These are phyloP conservation scores for Drosophila fuyamai DNA, from an alignment of 1,140 invertebrate species.

Conservation along the genomic window DNA sequence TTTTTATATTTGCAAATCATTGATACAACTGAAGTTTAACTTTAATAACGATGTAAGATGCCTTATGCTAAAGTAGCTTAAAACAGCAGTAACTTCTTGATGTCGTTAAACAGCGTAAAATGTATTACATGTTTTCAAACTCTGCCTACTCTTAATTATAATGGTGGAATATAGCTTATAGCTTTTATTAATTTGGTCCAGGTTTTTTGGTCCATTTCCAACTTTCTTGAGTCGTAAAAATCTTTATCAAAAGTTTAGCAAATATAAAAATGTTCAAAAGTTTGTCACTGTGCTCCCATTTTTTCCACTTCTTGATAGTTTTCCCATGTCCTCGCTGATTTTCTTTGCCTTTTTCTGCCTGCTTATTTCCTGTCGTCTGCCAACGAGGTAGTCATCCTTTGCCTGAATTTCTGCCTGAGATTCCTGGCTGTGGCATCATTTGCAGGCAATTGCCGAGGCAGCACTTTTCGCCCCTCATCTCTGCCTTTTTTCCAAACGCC, in stretches of 20 bases:
- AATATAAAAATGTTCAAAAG: neutral
- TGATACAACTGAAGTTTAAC: no score
- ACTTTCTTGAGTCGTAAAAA: no score
- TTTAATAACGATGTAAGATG: no score
- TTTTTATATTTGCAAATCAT: no score
- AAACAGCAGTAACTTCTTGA: no score
- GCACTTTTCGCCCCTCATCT: slow-evolving; percentile 20
- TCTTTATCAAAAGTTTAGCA: no score
- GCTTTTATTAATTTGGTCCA: no score
- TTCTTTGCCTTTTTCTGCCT: slow-evolving; percentile 16
- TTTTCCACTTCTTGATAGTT: neutral
- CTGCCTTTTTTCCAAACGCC: slow-evolving; percentile 13
- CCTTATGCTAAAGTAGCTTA: neutral
- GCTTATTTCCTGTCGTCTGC: slow-evolving; percentile 29
- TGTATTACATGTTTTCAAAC: no score
- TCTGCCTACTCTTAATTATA: no score
- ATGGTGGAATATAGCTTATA: no score
- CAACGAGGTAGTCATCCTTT: slow-evolving; percentile 38
- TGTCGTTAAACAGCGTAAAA: no score
- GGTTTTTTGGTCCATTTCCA: no score
- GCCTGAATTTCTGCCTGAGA: slow-evolving; percentile 14
- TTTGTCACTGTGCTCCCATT: slow-evolving; percentile 8
- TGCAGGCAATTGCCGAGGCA: slow-evolving; percentile 63
- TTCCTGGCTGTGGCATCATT: slow-evolving; percentile 53
- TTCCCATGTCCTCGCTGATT: neutral